These are phyloP conservation scores for Neosilurus mollespiculum DNA, from an alignment of 2,797 vertebrate genomes.

Conservation along the genomic window DNA sequence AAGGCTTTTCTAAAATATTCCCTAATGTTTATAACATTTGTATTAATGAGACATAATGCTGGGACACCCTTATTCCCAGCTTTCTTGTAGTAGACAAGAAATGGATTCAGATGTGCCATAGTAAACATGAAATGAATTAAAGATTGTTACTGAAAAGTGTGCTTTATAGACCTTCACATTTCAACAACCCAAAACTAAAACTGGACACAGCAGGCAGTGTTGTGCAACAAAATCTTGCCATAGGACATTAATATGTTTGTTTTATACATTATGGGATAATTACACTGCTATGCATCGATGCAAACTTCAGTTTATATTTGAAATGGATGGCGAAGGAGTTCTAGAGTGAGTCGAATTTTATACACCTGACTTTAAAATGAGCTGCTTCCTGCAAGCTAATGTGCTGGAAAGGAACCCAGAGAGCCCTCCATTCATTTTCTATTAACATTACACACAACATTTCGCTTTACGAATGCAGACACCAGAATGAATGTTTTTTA, in stretches of 20 bases:
- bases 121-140: slow-evolving; percentile 25
- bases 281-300: slow-evolving; percentile 69
- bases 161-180: slow-evolving; percentile 18
- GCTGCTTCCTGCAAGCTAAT: slow-evolving; percentile 70
- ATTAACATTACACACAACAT: slow-evolving; percentile 69
- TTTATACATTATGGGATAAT: slow-evolving; percentile 68
- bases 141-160: slow-evolving; percentile 6
- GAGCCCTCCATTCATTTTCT: slow-evolving; percentile 64
- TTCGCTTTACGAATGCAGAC: slow-evolving; percentile 55
- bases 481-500: slow-evolving; percentile 56
- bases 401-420: slow-evolving; percentile 69
- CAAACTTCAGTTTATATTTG: slow-evolving; percentile 68
- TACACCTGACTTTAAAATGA: slow-evolving; percentile 69
- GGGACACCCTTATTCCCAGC: slow-evolving; percentile 5
- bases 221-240: background rate
- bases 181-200: slow-evolving; percentile 16
- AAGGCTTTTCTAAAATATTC: slow-evolving; percentile 48
- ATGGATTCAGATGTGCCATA: slow-evolving; percentile 26
- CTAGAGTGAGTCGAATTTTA: slow-evolving; percentile 69
- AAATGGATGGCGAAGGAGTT: slow-evolving; percentile 70
- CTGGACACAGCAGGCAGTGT: slow-evolving; percentile 6
- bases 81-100: slow-evolving; percentile 35
- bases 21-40: slow-evolving; percentile 49
- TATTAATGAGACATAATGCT: slow-evolving; percentile 48
- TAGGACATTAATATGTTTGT: slow-evolving; percentile 65